phyloP scores from a whole-genome alignment of 2,113 vertebrate genomes.

The Thymallus thymallus region DNA sequence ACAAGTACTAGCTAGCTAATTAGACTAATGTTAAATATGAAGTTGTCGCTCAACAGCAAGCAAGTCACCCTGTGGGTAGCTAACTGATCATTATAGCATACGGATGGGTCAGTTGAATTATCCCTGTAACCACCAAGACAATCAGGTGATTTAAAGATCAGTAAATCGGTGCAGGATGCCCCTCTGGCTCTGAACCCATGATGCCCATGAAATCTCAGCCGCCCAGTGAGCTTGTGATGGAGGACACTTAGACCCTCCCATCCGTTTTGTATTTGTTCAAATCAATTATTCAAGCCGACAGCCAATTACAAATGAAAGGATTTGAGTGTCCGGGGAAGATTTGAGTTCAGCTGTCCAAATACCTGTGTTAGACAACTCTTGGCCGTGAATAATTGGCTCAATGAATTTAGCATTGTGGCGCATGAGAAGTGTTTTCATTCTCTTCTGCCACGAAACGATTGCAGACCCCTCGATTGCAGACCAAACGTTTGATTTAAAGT shows the following conservation, averaged over 20 bases:
- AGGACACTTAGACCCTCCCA: conserved; percentile 79
- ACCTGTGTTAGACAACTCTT: conserved; percentile 73
- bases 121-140: conserved; percentile 33
- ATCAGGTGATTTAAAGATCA: conserved; percentile 53
- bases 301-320: conserved; percentile 80
- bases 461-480: conserved; percentile 42
- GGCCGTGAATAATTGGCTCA: conserved; percentile 74
- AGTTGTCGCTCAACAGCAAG: neutral
- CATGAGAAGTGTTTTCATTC: conserved; percentile 68
- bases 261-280: conserved; percentile 82
- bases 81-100: conserved; percentile 15
- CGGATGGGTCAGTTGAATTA: conserved; percentile 34
- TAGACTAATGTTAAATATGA: too few relatives aligned
- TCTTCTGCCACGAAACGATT: conserved; percentile 59
- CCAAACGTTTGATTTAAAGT: conserved; percentile 66
- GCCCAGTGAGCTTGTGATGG: conserved; percentile 71
- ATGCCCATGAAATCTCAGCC: conserved; percentile 65
- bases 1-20: too few relatives aligned
- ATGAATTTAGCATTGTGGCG: conserved; percentile 77
- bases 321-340: conserved; percentile 63
- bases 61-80: conserved; percentile 12
- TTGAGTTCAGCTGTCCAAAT: conserved; percentile 74
- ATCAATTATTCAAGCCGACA: conserved; percentile 84
- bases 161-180: conserved; percentile 49
- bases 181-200: conserved; percentile 53